Evolutionary conservation across 1,140 invertebrate species (phyloP).

Genomic region (Zaprionus lachaisei): DNA sequence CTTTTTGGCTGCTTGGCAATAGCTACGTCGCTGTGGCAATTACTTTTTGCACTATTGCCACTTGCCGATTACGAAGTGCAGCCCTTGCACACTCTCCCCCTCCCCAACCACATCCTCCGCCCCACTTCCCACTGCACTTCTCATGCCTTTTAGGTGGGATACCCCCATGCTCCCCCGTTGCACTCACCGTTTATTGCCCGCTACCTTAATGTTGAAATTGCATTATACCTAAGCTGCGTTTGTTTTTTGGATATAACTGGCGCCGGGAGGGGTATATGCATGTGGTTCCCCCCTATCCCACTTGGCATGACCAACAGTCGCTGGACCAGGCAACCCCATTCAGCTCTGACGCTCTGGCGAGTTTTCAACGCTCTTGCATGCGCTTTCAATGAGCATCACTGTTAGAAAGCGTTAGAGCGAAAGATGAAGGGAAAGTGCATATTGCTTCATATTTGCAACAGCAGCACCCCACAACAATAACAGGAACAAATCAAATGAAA

Average conservation of each 20-base stretch:
- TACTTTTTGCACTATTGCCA: neutral
- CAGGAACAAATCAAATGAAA: too few species aligned
- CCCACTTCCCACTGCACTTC: too few species aligned
- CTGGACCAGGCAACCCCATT: neutral
- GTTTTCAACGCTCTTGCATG: neutral
- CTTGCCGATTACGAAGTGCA: neutral
- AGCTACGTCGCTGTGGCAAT: neutral
- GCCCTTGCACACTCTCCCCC: neutral
- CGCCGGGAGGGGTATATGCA: neutral
- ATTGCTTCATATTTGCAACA: too few species aligned
- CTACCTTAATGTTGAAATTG: slow-evolving; percentile 55
- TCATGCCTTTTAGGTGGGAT: neutral
- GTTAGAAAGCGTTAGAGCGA: neutral
- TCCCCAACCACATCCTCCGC: neutral
- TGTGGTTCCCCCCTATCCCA: neutral
- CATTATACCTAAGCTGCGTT: slow-evolving; percentile 56
- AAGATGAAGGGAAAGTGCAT: neutral
- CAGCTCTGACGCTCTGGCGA: slow-evolving; percentile 4
- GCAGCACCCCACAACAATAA: too few species aligned
- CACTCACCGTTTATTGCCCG: neutral
- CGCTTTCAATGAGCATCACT: slow-evolving; percentile 10
- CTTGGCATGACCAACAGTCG: neutral
- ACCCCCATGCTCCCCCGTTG: neutral
- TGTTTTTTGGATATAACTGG: slow-evolving; percentile 20
- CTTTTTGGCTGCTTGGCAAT: neutral